A percentile compares a stretch with the other conserved stretches of the same genome.
Evolutionary conservation across 2,888 invertebrate species (phyloP).

Genomic region (Arrhopalites spinosus): DNA sequence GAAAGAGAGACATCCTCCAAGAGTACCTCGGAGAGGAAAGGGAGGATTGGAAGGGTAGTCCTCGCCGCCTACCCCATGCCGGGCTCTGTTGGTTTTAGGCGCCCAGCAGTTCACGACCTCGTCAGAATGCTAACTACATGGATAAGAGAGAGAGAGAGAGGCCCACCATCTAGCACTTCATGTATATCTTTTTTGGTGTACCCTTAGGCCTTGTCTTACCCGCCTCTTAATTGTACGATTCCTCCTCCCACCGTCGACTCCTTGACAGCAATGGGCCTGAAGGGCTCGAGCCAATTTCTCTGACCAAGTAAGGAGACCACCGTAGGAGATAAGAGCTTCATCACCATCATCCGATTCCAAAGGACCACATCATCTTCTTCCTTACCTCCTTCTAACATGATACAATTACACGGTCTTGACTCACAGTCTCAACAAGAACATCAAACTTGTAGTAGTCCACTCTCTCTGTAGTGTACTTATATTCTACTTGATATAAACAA

Average conservation of each 20-base stretch:
- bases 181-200: constrained; percentile 15
- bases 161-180: constrained; percentile 20
- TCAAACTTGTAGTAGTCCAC: constrained; percentile 4
- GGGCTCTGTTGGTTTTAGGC: constrained; percentile 54
- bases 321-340: constrained; percentile 51
- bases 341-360: constrained; percentile 41
- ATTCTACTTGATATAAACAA: too few species aligned
- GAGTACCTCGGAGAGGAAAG: not conserved
- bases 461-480: not conserved
- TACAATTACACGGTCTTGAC: constrained; percentile 33
- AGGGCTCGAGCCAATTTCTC: constrained; percentile 41
- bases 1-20: not conserved
- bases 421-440: constrained; percentile 25
- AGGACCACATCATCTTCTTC: constrained; percentile 24
- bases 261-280: constrained; percentile 46
- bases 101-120: constrained; percentile 52
- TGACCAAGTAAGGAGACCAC: constrained; percentile 45
- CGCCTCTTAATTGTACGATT: constrained; percentile 47
- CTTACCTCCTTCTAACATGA: constrained; percentile 9
- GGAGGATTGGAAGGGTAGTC: constrained; percentile 29
- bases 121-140: constrained; percentile 48
- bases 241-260: constrained; percentile 43
- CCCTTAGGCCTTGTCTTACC: constrained; percentile 29
- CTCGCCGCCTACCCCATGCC: constrained; percentile 50
- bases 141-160: constrained; percentile 18